Percentiles rank a stretch among this genome's conserved stretches.
Conservation (phyloP, 2,888 invertebrate genomes). For the Thalpophila matura region DNA sequence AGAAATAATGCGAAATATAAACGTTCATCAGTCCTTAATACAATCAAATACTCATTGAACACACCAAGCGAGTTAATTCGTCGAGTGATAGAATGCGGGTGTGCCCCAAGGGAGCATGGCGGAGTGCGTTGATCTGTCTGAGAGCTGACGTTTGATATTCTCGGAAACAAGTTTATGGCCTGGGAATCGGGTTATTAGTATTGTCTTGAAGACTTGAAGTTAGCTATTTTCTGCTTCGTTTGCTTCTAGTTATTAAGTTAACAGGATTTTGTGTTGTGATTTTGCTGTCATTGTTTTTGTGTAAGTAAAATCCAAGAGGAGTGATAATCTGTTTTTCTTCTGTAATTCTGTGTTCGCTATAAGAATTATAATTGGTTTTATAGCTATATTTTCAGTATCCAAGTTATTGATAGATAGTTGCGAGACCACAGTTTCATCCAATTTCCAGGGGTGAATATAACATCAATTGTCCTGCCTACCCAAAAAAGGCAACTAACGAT, state of each 20-base stretch:
- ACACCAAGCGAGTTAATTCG: slow-evolving; percentile 68
- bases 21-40: slow-evolving; percentile 32
- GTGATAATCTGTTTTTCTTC: background rate
- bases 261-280: slow-evolving; percentile 1
- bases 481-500: slow-evolving; percentile 43
- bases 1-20: slow-evolving; percentile 19
- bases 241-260: slow-evolving; percentile 8
- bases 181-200: slow-evolving; percentile 49
- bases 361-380: too few relatives aligned
- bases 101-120: slow-evolving; percentile 45
- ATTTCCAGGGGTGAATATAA: slow-evolving; percentile 19
- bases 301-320: background rate
- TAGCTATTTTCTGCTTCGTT: slow-evolving; percentile 39
- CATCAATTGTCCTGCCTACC: slow-evolving; percentile 30
- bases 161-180: slow-evolving; percentile 54
- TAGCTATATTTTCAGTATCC: background rate
- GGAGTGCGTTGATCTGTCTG: slow-evolving; percentile 62
- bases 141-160: slow-evolving; percentile 53
- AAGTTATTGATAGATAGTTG: slow-evolving; percentile 8
- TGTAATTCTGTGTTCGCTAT: background rate
- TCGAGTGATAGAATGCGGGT: slow-evolving; percentile 70
- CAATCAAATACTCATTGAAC: slow-evolving; percentile 68
- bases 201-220: slow-evolving; percentile 46
- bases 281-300: background rate
- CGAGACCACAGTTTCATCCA: slow-evolving; percentile 21